Evolutionary conservation across 2,113 vertebrate genomes (phyloP).

Genomic region (Monarcha castaneiventris): DNA sequence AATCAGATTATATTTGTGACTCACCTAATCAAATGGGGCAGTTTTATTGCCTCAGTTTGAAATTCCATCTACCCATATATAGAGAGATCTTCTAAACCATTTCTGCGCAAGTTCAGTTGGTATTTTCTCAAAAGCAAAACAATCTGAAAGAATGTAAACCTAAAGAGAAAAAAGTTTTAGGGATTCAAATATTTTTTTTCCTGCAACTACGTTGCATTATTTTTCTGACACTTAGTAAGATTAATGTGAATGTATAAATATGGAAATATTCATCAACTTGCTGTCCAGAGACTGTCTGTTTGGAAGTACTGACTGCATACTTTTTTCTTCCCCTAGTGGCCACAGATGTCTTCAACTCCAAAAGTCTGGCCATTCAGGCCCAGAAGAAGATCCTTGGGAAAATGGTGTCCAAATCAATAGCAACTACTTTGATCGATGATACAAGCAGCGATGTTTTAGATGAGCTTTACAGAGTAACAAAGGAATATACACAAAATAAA

Average conservation of each 20-base stretch:
- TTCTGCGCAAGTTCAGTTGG: not conserved
- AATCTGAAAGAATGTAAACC: not conserved
- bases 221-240: not conserved
- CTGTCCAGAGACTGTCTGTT: not conserved
- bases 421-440: conserved; percentile 84
- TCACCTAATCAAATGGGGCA: not conserved
- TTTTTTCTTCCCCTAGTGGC: conserved; percentile 62
- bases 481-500: conserved; percentile 82
- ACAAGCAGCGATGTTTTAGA: conserved; percentile 86
- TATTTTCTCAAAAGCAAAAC: not conserved
- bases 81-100: not conserved
- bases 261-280: not conserved
- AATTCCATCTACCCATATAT: not conserved
- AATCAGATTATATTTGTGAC: not conserved
- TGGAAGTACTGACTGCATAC: not conserved
- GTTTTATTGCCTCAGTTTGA: not conserved
- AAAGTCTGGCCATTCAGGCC: conserved; percentile 85
- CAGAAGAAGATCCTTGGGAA: conserved; percentile 89
- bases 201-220: not conserved
- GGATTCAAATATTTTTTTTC: not conserved
- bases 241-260: not conserved
- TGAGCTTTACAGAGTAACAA: conserved; percentile 84
- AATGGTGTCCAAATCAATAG: conserved; percentile 86
- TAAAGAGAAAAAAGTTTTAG: not conserved
- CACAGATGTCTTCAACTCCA: conserved; percentile 85